Base-by-base conservation (phyloP, 2,888 invertebrate species). In the Thera britannica region DNA sequence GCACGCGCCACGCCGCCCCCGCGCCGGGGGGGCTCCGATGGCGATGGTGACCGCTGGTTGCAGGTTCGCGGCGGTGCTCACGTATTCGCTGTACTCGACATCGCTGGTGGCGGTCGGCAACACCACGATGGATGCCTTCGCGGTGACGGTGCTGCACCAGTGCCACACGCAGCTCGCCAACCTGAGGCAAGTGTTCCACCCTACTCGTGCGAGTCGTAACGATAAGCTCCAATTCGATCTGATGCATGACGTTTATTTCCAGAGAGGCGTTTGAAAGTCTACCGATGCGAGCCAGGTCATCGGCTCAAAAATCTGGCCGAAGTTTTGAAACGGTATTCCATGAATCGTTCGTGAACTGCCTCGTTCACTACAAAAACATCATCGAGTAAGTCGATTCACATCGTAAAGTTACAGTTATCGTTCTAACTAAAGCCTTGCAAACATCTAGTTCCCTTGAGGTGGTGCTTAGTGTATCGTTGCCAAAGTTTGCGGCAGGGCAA, bases 41-140 rank as follows among this genome's bases (percentile, higher is more conserved):
- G 23, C 23, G 23, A 23, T 23, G 23, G 23, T 23, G 23, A 23
- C 23, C 8, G 4, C 9, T 12, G 8, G 34, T 57, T 69, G 23
- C 76, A 91, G 92, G 70, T 92, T 93, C 68, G 68, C 70, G 6
- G 49, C 76, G 54, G 83, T 87, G 58, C 75, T 90, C 67, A 51
- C 83, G 66, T 92, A 92, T 75, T 89, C 92, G 57, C 89, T 85
- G 80, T 87, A 86, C 78, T 88, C 85, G 56, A 92, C 90, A 1
- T 84, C 90, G 7, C 77, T 93, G 62, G 90, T 90, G 52, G 93
- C 88, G 35, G 83, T 92, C 46, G 92, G 90, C 12, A 92, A 93
- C 74, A 93, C 93, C 12, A 90, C 91, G 8, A 91, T 90, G 90
- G 93, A 93, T 63, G 92, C 91, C 0, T 89, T 93, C 72, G 83